These are phyloP conservation scores for Danaus plexippus DNA, from an alignment of 1,140 invertebrate species.

Conservation along the genomic window DNA sequence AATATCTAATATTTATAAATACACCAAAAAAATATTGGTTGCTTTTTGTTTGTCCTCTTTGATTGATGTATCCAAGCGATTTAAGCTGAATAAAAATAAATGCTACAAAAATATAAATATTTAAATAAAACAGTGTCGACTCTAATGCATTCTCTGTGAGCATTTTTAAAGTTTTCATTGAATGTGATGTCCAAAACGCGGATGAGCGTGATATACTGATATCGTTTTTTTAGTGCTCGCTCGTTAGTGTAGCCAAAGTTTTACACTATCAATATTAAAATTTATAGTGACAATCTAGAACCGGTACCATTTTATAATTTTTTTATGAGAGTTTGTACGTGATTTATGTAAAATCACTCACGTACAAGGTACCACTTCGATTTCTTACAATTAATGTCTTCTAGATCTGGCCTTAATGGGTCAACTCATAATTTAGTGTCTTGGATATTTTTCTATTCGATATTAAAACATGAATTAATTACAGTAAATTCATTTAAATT, in stretches of 20 bases:
- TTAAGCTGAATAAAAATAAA: background rate
- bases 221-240: slow-evolving; percentile 58
- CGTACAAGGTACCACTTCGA: slow-evolving; percentile 7
- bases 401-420: slow-evolving; percentile 18
- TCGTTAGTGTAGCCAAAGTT: slow-evolving; percentile 57
- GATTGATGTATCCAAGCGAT: background rate
- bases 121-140: slow-evolving; percentile 16
- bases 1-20: slow-evolving; percentile 8
- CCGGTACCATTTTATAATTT: slow-evolving; percentile 35
- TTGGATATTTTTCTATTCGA: background rate
- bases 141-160: slow-evolving; percentile 31
- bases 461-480: slow-evolving; percentile 15
- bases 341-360: slow-evolving; percentile 16
- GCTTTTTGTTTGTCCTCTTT: too few species aligned
- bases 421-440: slow-evolving; percentile 13
- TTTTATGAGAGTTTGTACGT: slow-evolving; percentile 7
- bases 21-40: too few species aligned
- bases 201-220: slow-evolving; percentile 66
- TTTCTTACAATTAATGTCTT: slow-evolving; percentile 13
- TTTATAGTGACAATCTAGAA: slow-evolving; percentile 51
- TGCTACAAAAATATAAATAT: background rate
- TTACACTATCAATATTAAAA: slow-evolving; percentile 60
- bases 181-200: slow-evolving; percentile 51
- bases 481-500: slow-evolving; percentile 9
- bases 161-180: slow-evolving; percentile 51